Evolutionary conservation across 2,888 invertebrate genomes (phyloP).

Genomic region (Cepaea hortensis): DNA sequence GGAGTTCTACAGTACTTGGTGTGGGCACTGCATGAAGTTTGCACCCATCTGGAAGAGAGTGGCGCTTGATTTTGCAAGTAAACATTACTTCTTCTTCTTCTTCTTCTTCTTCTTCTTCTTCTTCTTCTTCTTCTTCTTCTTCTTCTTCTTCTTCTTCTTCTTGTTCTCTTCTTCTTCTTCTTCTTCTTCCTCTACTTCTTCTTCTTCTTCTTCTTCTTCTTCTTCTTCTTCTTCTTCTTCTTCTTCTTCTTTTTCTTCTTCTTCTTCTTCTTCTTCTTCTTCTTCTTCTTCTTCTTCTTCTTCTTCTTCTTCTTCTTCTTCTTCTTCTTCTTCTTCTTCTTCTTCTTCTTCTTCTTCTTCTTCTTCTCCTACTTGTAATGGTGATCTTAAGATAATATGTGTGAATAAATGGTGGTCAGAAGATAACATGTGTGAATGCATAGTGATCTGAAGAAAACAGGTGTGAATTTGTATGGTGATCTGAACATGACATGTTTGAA

Average conservation of each 20-base stretch:
- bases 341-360: too few species aligned
- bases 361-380: too few species aligned
- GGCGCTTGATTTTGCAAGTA: slow-evolving; percentile 79
- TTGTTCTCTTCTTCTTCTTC: background rate
- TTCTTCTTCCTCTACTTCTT: background rate
- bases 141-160: too few species aligned
- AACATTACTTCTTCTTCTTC: background rate
- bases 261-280: slow-evolving; percentile 4
- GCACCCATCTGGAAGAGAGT: slow-evolving; percentile 91
- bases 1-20: slow-evolving; percentile 97
- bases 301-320: slow-evolving; percentile 16
- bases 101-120: too few species aligned
- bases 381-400: too few species aligned
- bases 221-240: background rate
- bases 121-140: too few species aligned
- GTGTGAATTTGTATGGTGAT: too few species aligned
- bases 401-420: too few species aligned
- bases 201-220: background rate
- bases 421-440: too few species aligned
- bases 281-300: background rate
- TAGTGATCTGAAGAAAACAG: too few species aligned
- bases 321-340: too few species aligned
- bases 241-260: background rate
- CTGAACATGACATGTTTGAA: too few species aligned
- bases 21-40: slow-evolving; percentile 94